Evolutionary conservation across 2,888 invertebrate species (phyloP).

Genomic region (Xestia sexstrigata): DNA sequence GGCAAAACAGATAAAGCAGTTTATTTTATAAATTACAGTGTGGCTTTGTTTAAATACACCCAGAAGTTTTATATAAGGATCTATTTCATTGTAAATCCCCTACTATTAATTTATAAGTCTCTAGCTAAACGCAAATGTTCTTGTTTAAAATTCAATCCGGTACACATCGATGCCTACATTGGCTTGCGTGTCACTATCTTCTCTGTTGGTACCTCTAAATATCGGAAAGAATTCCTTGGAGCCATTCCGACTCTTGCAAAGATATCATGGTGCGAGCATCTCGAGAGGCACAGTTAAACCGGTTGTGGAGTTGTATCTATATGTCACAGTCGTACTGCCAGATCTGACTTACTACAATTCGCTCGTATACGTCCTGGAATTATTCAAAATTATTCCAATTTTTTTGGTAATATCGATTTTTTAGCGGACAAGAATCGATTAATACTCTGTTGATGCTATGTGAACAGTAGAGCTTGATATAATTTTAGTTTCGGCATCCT

Average conservation of each 20-base stretch:
- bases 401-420: not conserved
- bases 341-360: slow-evolving; percentile 64
- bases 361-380: slow-evolving; percentile 20
- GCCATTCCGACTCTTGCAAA: slow-evolving; percentile 67
- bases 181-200: slow-evolving; percentile 73
- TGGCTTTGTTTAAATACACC: not conserved
- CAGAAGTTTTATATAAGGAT: not conserved
- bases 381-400: not conserved
- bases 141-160: slow-evolving; percentile 62
- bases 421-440: not conserved
- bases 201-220: slow-evolving; percentile 67
- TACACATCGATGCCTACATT: slow-evolving; percentile 60
- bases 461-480: slow-evolving; percentile 1
- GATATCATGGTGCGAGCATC: slow-evolving; percentile 71
- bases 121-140: slow-evolving; percentile 43
- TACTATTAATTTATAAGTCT: slow-evolving; percentile 44
- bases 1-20: slow-evolving; percentile 26
- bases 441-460: slow-evolving; percentile 1
- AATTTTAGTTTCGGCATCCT: slow-evolving; percentile 51
- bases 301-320: slow-evolving; percentile 73
- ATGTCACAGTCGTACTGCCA: slow-evolving; percentile 65
- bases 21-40: slow-evolving; percentile 12
- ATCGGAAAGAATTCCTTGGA: slow-evolving; percentile 69
- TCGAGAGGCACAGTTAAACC: slow-evolving; percentile 68
- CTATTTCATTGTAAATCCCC: slow-evolving; percentile 1